Evolutionary conservation across 2,797 vertebrate species (phyloP).

Genomic region (Anomalospiza imberbis): DNA sequence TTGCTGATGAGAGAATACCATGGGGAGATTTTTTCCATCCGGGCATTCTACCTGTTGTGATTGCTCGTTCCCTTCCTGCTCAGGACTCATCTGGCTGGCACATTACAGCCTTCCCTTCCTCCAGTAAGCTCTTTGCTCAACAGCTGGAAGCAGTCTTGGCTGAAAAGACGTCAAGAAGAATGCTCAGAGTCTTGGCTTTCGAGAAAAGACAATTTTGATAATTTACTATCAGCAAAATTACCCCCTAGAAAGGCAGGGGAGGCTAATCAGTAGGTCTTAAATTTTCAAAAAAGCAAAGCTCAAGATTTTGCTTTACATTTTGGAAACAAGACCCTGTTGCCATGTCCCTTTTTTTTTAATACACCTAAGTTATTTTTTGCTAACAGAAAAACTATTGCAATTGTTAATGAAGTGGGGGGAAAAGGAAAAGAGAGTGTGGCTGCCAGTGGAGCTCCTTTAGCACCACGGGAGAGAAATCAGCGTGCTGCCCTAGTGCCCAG

Average conservation of each 20-base stretch:
- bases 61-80: not conserved
- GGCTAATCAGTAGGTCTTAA: not conserved
- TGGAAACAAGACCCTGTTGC: not conserved
- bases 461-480: not conserved
- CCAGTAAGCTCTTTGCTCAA: not conserved
- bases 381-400: not conserved
- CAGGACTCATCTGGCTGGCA: not conserved
- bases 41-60: constrained; percentile 11
- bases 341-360: not conserved
- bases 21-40: not conserved
- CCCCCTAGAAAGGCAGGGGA: not conserved
- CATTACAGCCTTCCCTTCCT: not conserved
- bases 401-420: not conserved
- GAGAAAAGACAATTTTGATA: not conserved
- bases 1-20: not conserved
- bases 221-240: not conserved
- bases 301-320: not conserved
- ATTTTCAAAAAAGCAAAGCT: not conserved
- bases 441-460: not conserved
- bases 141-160: not conserved
- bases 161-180: not conserved
- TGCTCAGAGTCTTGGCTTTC: not conserved
- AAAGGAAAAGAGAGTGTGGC: not conserved
- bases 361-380: not conserved
- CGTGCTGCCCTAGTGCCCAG: not conserved